Evolutionary conservation across 1,140 invertebrate species (phyloP).

Genomic region (Pseudomyrmex gracilis): DNA sequence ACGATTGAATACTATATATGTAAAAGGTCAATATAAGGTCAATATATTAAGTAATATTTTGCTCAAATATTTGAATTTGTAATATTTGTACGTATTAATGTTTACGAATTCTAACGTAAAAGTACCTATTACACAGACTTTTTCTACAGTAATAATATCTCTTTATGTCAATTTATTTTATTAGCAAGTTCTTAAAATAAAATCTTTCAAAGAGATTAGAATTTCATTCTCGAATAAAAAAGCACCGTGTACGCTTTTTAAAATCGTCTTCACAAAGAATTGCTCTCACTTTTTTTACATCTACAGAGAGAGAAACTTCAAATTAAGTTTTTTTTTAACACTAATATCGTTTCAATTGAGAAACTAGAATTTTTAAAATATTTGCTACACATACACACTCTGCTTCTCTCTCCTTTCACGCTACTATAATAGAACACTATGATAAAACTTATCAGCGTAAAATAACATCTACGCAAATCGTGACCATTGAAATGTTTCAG

Average conservation of each 20-base stretch:
- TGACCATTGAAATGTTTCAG: not conserved
- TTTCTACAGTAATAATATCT: not conserved
- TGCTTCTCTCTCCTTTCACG: too few species aligned
- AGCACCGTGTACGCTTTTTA: not conserved
- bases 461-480: not conserved
- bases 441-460: not conserved
- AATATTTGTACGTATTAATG: too few species aligned
- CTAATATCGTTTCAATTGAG: too few species aligned
- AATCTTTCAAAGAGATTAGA: not conserved
- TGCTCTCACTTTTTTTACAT: too few species aligned
- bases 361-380: too few species aligned
- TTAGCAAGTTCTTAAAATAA: constrained; percentile 6
- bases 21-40: constrained; percentile 22
- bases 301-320: too few species aligned
- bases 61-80: too few species aligned
- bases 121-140: too few species aligned
- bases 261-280: constrained; percentile 2
- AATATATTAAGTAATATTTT: not conserved
- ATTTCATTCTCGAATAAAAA: constrained; percentile 16
- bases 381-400: too few species aligned
- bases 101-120: too few species aligned
- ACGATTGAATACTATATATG: constrained; percentile 6
- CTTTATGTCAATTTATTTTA: not conserved
- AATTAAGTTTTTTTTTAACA: too few species aligned
- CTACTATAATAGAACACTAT: too few species aligned